Evolutionary conservation across 2,888 invertebrate species (phyloP).

Genomic region (Hirtodrosophila trivittata): DNA sequence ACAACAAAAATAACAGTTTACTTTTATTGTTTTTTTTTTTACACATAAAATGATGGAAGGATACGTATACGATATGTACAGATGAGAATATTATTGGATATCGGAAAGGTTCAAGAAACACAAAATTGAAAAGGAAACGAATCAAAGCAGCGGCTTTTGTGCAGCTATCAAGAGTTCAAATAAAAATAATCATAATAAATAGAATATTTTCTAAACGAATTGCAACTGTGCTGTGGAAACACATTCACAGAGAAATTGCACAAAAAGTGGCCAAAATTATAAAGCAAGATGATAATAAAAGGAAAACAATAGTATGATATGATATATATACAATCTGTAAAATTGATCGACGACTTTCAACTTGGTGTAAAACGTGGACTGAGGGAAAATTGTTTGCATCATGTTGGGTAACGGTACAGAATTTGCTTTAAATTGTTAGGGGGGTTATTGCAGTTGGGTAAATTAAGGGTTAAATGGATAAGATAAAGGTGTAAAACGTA

Average conservation of each 20-base stretch:
- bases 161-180: slow-evolving; percentile 36
- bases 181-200: slow-evolving; percentile 9
- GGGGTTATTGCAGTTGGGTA: slow-evolving; percentile 9
- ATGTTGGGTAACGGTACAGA: slow-evolving; percentile 19
- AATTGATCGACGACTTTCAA: slow-evolving; percentile 11
- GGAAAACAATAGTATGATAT: not conserved
- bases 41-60: slow-evolving; percentile 9
- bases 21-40: not conserved
- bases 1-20: slow-evolving; percentile 17
- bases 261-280: slow-evolving; percentile 38
- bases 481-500: slow-evolving; percentile 7
- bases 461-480: slow-evolving; percentile 12
- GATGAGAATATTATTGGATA: slow-evolving; percentile 26
- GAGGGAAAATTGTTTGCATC: slow-evolving; percentile 11
- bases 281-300: slow-evolving; percentile 8
- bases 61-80: slow-evolving; percentile 27
- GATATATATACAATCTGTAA: slow-evolving; percentile 9
- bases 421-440: slow-evolving; percentile 17
- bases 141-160: slow-evolving; percentile 37
- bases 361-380: slow-evolving; percentile 16
- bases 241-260: slow-evolving; percentile 36
- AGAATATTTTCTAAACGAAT: slow-evolving; percentile 27
- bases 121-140: slow-evolving; percentile 20
- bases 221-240: slow-evolving; percentile 55
- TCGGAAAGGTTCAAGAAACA: slow-evolving; percentile 25